phyloP scores from a whole-genome alignment of 2,113 vertebrate genomes.

The Bufo gargarizans region DNA sequence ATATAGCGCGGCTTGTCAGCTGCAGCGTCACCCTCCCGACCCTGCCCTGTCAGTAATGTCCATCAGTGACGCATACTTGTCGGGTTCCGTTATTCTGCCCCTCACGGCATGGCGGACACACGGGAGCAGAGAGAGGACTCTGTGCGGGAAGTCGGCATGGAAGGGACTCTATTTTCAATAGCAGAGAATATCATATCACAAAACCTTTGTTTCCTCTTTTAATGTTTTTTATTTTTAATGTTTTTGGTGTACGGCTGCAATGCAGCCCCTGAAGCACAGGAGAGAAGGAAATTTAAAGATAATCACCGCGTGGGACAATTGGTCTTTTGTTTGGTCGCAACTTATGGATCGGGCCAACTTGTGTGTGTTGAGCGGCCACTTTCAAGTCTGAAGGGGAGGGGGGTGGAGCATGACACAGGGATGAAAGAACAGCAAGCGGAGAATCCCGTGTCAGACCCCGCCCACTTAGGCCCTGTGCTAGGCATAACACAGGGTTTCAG shows the following conservation, averaged over 20 bases:
- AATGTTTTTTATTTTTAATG: not conserved
- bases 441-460: not conserved
- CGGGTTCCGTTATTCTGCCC: not conserved
- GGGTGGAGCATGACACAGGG: not conserved
- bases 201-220: not conserved
- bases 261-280: not conserved
- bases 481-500: not conserved
- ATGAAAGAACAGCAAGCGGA: not conserved
- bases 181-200: not conserved
- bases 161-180: not conserved
- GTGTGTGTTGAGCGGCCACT: not conserved
- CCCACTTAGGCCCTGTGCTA: not conserved
- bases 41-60: constrained; percentile 54
- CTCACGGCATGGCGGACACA: not conserved
- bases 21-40: constrained; percentile 55
- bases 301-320: not conserved
- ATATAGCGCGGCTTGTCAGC: constrained; percentile 53
- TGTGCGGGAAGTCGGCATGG: constrained; percentile 4
- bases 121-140: constrained; percentile 2
- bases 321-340: not conserved
- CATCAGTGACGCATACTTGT: not conserved
- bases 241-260: not conserved
- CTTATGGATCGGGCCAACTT: not conserved
- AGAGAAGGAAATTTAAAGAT: not conserved
- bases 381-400: not conserved